Evolutionary conservation across 1,140 invertebrate genomes (phyloP).

Genomic region (Drosophila subpulchrella): DNA sequence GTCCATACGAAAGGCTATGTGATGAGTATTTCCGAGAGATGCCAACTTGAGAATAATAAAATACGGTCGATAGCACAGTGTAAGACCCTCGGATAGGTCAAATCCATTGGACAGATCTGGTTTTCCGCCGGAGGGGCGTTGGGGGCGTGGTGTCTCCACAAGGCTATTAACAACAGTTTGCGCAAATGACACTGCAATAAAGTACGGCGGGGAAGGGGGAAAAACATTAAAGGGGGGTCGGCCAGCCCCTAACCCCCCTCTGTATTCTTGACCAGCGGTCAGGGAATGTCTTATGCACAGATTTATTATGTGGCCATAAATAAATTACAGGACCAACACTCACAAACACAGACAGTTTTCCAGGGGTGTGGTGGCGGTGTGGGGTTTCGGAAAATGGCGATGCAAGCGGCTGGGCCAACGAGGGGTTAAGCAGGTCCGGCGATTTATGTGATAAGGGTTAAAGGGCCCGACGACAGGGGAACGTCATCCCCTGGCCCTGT

Average conservation of each 20-base stretch:
- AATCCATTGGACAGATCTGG: constrained; percentile 14
- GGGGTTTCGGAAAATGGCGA: constrained; percentile 8
- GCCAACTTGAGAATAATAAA: constrained; percentile 9
- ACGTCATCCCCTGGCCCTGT: constrained; percentile 15
- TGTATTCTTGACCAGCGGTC: constrained; percentile 26
- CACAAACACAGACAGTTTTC: constrained; percentile 11
- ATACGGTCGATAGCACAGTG: background rate
- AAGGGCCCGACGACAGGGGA: constrained; percentile 64
- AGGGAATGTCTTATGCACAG: constrained; percentile 76
- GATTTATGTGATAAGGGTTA: constrained; percentile 77
- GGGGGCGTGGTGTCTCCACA: constrained; percentile 51
- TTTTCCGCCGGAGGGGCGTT: constrained; percentile 1
- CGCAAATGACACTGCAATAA: constrained; percentile 79
- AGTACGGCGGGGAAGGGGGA: constrained; percentile 42
- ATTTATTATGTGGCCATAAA: constrained; percentile 83
- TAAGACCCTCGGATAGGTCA: background rate
- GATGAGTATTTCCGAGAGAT: background rate
- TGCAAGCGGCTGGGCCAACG: constrained; percentile 9
- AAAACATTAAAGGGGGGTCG: constrained; percentile 63
- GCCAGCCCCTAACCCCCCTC: background rate
- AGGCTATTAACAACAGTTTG: constrained; percentile 81
- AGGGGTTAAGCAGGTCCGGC: constrained; percentile 15
- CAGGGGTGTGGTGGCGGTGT: constrained; percentile 6
- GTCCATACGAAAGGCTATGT: too few relatives aligned
- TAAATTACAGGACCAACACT: constrained; percentile 75